These are phyloP conservation scores for Drosophila algonquin DNA, from an alignment of 2,888 invertebrate genomes.

Conservation along the genomic window DNA sequence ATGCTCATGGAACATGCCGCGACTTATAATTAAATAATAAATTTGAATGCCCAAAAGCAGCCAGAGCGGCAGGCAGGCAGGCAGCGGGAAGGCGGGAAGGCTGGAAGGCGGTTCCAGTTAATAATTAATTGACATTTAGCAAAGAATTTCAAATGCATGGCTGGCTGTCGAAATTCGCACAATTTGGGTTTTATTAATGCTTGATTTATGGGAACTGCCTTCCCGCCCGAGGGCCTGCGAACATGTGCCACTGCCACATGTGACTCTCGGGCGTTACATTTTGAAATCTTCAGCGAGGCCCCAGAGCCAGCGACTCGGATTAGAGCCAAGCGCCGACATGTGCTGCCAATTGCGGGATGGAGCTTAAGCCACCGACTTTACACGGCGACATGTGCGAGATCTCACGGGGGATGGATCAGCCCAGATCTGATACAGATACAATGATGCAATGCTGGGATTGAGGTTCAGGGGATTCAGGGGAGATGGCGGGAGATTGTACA, in stretches of 20 bases:
- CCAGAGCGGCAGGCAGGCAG: conserved; percentile 11
- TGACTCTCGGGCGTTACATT: conserved; percentile 62
- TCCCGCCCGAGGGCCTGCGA: conserved; percentile 41
- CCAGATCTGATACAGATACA: not conserved
- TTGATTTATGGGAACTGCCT: conserved; percentile 63
- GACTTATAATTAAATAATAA: conserved; percentile 75
- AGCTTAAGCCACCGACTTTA: conserved; percentile 3
- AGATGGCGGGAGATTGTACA: not conserved
- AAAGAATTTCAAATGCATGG: conserved; percentile 58
- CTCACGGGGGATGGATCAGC: not conserved
- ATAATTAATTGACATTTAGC: conserved; percentile 77
- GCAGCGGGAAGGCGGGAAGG: conserved; percentile 11
- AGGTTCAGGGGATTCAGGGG: too few species aligned
- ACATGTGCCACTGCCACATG: conserved; percentile 46
- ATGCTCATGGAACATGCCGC: conserved; percentile 55
- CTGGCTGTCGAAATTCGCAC: conserved; percentile 55
- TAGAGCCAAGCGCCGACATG: conserved; percentile 36
- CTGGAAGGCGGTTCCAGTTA: conserved; percentile 51
- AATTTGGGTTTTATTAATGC: conserved; percentile 70
- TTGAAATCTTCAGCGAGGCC: conserved; percentile 47
- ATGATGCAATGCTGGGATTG: too few species aligned
- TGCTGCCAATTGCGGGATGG: conserved; percentile 49
- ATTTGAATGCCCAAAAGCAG: conserved; percentile 7
- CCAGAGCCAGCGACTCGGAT: not conserved
- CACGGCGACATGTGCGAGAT: conserved; percentile 5